Conservation (phyloP, 2,113 vertebrate species). For the Synchiropus splendidus region DNA sequence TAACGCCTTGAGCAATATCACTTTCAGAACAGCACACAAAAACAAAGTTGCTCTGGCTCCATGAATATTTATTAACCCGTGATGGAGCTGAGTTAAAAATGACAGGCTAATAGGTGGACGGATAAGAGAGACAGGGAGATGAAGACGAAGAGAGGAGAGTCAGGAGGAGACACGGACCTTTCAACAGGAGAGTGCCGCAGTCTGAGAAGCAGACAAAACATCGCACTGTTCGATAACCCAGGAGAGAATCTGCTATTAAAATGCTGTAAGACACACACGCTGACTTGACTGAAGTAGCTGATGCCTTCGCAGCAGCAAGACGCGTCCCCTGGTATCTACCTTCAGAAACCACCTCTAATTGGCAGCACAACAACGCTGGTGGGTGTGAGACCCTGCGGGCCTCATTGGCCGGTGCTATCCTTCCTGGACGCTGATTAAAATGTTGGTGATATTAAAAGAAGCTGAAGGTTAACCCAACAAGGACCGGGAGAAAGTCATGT, state of each 20-base stretch:
- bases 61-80: constrained; percentile 47
- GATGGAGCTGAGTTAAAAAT: constrained; percentile 25
- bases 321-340: constrained; percentile 16
- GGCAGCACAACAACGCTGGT: constrained; percentile 32
- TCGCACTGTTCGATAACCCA: constrained; percentile 6
- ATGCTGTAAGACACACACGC: constrained; percentile 37
- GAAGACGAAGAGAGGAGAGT: constrained; percentile 9
- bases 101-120: constrained; percentile 22
- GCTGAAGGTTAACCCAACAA: constrained; percentile 59
- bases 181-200: too few relatives aligned
- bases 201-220: constrained; percentile 13
- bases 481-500: constrained; percentile 26
- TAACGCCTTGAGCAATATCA: constrained; percentile 53
- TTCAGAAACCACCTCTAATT: constrained; percentile 33
- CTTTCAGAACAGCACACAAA: constrained; percentile 50
- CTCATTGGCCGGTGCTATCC: constrained; percentile 23
- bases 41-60: constrained; percentile 43
- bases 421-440: constrained; percentile 60
- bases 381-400: constrained; percentile 36
- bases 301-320: constrained; percentile 8
- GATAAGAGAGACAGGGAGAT: constrained; percentile 11
- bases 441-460: constrained; percentile 49
- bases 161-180: constrained; percentile 2
- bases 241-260: constrained; percentile 40
- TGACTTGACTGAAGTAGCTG: constrained; percentile 24